Evolutionary conservation across 2,113 vertebrate species (phyloP).

Genomic region (Bambusicola thoracicus): DNA sequence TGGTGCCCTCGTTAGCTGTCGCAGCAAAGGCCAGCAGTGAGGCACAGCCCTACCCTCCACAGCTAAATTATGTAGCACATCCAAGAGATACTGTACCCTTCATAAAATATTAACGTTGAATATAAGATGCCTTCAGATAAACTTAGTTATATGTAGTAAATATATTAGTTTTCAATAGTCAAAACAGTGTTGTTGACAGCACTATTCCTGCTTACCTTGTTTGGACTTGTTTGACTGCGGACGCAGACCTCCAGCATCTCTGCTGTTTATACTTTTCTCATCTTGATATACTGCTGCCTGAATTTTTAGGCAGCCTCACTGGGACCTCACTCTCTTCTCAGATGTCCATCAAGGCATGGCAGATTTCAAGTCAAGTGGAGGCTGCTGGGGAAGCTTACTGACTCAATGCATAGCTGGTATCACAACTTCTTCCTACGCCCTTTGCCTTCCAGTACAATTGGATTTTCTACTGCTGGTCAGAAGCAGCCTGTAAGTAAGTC

Average conservation of each 20-base stretch:
- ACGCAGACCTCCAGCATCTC: background rate
- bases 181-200: background rate
- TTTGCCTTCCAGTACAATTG: background rate
- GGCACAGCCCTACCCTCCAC: background rate
- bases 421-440: background rate
- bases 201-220: background rate
- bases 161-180: background rate
- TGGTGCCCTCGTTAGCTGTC: background rate
- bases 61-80: background rate
- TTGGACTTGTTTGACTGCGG: background rate
- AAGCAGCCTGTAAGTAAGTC: background rate
- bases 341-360: background rate
- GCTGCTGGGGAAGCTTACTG: accelerated
- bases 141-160: background rate
- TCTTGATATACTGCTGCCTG: background rate
- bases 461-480: background rate
- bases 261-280: background rate
- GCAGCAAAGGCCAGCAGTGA: background rate
- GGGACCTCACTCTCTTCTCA: accelerated
- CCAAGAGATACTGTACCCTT: background rate
- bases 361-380: background rate
- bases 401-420: background rate
- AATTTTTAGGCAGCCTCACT: no score
- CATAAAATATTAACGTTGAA: background rate
- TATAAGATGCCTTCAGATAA: background rate